These are phyloP conservation scores for Tragelaphus imberbis DNA, from an alignment of 2,113 vertebrate genomes.

Conservation along the genomic window DNA sequence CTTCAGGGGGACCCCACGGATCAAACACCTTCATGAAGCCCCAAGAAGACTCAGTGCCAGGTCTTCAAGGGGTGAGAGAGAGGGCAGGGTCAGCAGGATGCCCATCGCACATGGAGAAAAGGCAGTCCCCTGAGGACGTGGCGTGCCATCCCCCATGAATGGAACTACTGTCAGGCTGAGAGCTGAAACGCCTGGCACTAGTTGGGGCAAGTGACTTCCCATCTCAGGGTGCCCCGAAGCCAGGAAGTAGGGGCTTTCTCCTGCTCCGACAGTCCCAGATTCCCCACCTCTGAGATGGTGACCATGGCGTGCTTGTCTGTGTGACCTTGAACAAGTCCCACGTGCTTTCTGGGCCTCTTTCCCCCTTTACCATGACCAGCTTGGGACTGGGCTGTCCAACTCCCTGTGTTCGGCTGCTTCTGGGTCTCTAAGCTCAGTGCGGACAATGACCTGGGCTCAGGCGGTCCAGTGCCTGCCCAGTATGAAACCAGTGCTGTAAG, in stretches of 20 bases:
- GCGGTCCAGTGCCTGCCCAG: neutral
- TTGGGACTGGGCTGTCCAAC: neutral
- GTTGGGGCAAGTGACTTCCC: neutral
- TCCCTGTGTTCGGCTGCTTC: neutral
- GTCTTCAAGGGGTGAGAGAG: neutral
- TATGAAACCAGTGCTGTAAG: neutral
- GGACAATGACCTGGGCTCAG: neutral
- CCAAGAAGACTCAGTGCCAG: neutral
- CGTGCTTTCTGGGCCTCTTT: neutral
- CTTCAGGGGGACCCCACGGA: neutral
- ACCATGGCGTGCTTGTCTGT: neutral
- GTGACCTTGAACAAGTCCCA: neutral
- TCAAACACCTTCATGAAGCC: neutral
- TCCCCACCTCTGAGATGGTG: neutral
- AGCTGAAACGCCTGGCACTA: rapidly evolving
- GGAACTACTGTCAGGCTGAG: neutral
- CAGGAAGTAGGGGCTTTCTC: neutral
- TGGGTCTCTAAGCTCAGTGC: neutral
- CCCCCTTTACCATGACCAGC: neutral
- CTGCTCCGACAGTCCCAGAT: neutral
- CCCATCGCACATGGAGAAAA: rapidly evolving
- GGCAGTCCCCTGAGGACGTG: neutral
- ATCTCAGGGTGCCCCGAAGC: neutral
- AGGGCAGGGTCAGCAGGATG: neutral
- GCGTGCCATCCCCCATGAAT: rapidly evolving